A percentile compares a stretch with the other conserved stretches of the same genome.
phyloP scores from a whole-genome alignment of 2,797 vertebrate species.

The Gambelia wislizenii region DNA sequence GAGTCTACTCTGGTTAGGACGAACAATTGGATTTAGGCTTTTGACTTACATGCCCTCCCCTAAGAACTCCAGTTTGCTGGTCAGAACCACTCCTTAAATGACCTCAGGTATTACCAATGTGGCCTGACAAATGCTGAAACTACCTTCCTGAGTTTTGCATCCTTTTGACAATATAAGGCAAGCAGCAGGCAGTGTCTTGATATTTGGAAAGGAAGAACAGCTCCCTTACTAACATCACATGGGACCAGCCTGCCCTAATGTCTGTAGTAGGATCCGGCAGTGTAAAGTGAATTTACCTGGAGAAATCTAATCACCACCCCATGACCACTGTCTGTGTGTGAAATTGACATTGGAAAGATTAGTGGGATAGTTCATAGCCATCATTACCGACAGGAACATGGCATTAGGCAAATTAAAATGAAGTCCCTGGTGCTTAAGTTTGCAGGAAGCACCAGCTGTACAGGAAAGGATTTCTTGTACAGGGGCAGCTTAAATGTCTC shows the following conservation, averaged over 20 bases:
- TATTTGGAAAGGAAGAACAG: neutral
- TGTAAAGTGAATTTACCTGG: conserved; percentile 66
- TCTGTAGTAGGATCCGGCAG: conserved; percentile 35
- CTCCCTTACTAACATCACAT: neutral
- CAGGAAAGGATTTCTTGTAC: conserved; percentile 62
- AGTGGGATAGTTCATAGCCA: conserved; percentile 55
- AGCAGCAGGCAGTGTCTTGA: neutral
- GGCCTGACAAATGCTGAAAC: neutral
- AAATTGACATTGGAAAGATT: conserved; percentile 68
- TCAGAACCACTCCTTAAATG: neutral
- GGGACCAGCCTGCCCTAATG: conserved; percentile 37
- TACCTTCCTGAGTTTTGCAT: accelerated
- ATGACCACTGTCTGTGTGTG: conserved; percentile 50
- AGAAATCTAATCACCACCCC: conserved; percentile 63
- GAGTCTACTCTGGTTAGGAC: no score
- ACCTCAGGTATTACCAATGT: no score
- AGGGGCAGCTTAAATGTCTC: conserved; percentile 66
- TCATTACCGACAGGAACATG: conserved; percentile 62
- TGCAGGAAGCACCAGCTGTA: conserved; percentile 67
- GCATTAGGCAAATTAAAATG: conserved; percentile 68
- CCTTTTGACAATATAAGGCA: neutral
- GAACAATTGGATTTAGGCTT: neutral
- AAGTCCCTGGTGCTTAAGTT: conserved; percentile 64
- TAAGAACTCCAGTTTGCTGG: neutral
- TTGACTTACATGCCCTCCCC: neutral